These are phyloP conservation scores for Corythaeola cristata DNA, from an alignment of 2,113 vertebrate genomes.

Conservation along the genomic window DNA sequence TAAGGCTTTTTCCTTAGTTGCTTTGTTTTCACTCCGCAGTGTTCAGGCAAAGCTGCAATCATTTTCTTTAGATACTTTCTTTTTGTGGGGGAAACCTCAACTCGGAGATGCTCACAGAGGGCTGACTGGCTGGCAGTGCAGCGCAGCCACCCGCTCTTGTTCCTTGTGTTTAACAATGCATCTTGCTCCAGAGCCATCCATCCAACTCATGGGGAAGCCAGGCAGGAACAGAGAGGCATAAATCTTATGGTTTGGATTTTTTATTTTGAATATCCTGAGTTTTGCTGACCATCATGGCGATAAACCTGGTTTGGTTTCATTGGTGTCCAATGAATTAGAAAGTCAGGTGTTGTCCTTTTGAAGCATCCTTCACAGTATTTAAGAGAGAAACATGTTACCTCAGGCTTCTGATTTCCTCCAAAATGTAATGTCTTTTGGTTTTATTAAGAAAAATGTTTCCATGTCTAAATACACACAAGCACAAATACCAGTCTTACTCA, in stretches of 20 bases:
- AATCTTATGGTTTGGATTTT: neutral
- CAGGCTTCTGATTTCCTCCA: neutral
- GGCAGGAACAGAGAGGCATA: neutral
- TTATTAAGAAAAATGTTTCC: constrained; percentile 2
- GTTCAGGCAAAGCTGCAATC: neutral
- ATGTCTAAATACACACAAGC: neutral
- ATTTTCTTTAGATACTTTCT: neutral
- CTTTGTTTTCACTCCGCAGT: neutral
- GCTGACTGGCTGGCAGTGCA: neutral
- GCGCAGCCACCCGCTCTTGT: fast-evolving
- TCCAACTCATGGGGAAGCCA: neutral
- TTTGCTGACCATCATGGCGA: neutral
- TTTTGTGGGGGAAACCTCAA: neutral
- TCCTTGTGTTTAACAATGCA: neutral
- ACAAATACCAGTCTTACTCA: neutral
- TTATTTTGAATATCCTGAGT: neutral
- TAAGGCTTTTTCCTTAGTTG: neutral
- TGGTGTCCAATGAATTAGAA: neutral
- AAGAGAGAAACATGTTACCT: neutral
- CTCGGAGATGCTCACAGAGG: neutral
- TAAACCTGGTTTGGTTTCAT: neutral
- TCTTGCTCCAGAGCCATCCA: neutral
- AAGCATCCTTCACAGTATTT: neutral
- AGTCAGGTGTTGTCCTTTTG: neutral
- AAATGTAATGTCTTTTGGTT: neutral